phyloP scores from a whole-genome alignment of 2,888 invertebrate genomes.

The Drosophila diplacantha region DNA sequence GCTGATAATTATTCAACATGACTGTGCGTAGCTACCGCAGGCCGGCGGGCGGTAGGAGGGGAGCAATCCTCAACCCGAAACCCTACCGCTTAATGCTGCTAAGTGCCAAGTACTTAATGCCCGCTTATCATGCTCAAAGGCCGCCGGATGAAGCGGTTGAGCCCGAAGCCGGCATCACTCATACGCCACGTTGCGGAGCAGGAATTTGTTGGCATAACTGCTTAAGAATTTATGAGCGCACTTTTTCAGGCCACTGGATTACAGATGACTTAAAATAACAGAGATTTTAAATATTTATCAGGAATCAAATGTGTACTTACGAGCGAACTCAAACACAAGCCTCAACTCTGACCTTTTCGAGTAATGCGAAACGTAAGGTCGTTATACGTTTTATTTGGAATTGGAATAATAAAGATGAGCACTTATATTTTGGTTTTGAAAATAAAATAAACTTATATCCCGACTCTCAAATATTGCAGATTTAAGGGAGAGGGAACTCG shows the following conservation, averaged over 20 bases:
- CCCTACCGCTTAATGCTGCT: slow-evolving; percentile 3
- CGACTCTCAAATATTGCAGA: too few species aligned
- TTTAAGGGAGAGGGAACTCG: not conserved
- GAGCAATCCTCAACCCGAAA: not conserved
- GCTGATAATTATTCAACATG: slow-evolving; percentile 62
- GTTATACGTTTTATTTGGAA: not conserved
- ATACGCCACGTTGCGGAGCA: slow-evolving; percentile 12
- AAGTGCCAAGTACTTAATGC: slow-evolving; percentile 17
- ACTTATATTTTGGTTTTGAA: not conserved
- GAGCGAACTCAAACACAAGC: slow-evolving; percentile 5
- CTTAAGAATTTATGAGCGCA: slow-evolving; percentile 7
- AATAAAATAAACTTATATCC: not conserved
- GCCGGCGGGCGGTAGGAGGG: not conserved
- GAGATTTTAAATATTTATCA: slow-evolving; percentile 4
- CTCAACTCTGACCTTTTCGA: not conserved
- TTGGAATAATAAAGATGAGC: not conserved
- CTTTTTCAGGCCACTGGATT: not conserved
- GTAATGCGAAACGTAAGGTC: slow-evolving; percentile 66
- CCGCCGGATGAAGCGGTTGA: slow-evolving; percentile 9
- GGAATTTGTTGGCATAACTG: slow-evolving; percentile 10
- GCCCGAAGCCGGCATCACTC: slow-evolving; percentile 28
- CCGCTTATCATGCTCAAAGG: slow-evolving; percentile 24
- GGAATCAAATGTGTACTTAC: not conserved
- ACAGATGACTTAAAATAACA: slow-evolving; percentile 11
- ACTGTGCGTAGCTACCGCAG: slow-evolving; percentile 35